Conservation (phyloP, 2,797 vertebrate genomes). For the Macroramphosus scolopax region DNA sequence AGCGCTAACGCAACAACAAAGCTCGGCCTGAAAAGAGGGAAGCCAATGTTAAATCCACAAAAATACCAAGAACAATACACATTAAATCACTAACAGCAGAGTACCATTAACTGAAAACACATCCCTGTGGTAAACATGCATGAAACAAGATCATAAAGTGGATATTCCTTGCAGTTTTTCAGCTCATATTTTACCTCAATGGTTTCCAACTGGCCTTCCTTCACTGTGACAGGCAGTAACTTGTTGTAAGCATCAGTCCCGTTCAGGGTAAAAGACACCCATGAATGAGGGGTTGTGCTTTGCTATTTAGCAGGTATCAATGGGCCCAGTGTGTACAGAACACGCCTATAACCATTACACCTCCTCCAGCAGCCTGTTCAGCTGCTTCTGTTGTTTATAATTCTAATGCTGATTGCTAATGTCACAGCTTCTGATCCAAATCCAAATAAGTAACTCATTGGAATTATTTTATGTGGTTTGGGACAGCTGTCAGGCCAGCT, state of each 20-base stretch:
- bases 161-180: too few relatives aligned
- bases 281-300: conserved; percentile 13
- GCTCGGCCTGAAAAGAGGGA: conserved; percentile 28
- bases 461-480: background rate
- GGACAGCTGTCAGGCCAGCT: too few relatives aligned
- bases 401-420: too few relatives aligned
- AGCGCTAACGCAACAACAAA: conserved; percentile 33
- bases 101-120: too few relatives aligned
- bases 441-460: background rate
- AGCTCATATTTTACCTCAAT: too few relatives aligned
- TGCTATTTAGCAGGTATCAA: conserved; percentile 34
- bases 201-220: too few relatives aligned
- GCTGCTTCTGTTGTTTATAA: background rate
- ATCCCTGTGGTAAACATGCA: too few relatives aligned
- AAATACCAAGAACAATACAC: too few relatives aligned
- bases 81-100: too few relatives aligned
- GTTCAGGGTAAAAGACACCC: background rate
- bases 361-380: conserved; percentile 16
- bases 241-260: background rate
- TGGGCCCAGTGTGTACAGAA: conserved; percentile 35
- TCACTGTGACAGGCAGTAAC: too few relatives aligned
- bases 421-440: too few relatives aligned
- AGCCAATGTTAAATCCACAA: conserved; percentile 8
- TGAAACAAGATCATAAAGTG: too few relatives aligned
- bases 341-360: conserved; percentile 8